Evolutionary conservation across 1,140 invertebrate species (phyloP).

Genomic region (Diorhabda sublineata): DNA sequence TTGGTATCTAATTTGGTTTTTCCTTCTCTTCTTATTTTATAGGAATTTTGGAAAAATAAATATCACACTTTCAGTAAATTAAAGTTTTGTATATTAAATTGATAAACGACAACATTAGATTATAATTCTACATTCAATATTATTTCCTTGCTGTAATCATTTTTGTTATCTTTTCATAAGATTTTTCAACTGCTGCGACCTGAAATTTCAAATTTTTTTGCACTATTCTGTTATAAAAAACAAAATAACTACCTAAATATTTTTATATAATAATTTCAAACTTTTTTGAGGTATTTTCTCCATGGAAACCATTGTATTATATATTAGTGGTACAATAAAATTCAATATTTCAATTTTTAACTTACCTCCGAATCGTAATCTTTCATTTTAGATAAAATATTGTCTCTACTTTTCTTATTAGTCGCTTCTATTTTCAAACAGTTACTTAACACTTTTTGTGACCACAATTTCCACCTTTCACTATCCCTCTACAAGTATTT

Average conservation of each 20-base stretch:
- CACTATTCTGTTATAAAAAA: no score
- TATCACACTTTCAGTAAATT: not conserved
- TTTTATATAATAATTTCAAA: no score
- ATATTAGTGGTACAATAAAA: no score
- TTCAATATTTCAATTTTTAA: not conserved
- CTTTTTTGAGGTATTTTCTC: no score
- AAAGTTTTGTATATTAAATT: not conserved
- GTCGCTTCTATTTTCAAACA: slow-evolving; percentile 29
- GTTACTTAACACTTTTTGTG: slow-evolving; percentile 26
- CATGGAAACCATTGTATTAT: no score
- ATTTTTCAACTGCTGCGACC: slow-evolving; percentile 20
- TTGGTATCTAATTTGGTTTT: no score
- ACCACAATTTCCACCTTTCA: slow-evolving; percentile 29
- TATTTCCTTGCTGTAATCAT: slow-evolving; percentile 13
- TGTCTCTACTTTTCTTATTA: slow-evolving; percentile 27
- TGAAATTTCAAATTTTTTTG: slow-evolving; percentile 3
- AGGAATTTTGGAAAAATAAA: not conserved
- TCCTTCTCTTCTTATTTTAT: not conserved
- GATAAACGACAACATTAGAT: not conserved
- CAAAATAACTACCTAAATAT: no score
- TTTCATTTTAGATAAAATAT: slow-evolving; percentile 24
- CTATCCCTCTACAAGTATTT: slow-evolving; percentile 23
- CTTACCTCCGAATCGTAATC: slow-evolving; percentile 27
- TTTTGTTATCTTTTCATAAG: slow-evolving; percentile 22
- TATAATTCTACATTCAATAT: not conserved